Conservation (phyloP, 37 sponge, comb jelly and placozoan genomes). For the Spongilla lacustris region DNA sequence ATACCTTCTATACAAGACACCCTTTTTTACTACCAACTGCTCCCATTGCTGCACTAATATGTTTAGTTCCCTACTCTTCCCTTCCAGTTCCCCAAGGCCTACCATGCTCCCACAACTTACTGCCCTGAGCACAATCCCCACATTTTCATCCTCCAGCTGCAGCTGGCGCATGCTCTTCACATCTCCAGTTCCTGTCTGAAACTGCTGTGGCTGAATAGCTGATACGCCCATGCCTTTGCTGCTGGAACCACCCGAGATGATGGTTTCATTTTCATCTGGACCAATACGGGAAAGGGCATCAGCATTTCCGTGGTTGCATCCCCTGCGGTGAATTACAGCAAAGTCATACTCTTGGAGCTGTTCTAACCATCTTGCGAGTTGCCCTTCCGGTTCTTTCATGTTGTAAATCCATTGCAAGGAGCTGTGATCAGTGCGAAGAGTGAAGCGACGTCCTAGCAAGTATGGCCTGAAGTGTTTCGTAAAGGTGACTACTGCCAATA, state of each 20-base stretch:
- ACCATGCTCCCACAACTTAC: neutral
- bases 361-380: constrained; percentile 39
- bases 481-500: constrained; percentile 31
- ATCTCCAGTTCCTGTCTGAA: neutral
- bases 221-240: neutral
- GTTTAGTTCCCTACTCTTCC: neutral
- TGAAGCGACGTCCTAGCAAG: constrained; percentile 6
- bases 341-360: constrained; percentile 29
- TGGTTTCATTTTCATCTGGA: neutral
- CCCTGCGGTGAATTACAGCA: constrained; percentile 28
- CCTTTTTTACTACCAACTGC: constrained; percentile 21
- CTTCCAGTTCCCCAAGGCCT: neutral
- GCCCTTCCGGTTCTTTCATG: constrained; percentile 33
- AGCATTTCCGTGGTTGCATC: constrained; percentile 34
- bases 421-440: constrained; percentile 26
- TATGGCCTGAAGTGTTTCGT: constrained; percentile 19
- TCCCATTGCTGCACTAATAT: constrained; percentile 8
- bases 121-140: neutral
- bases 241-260: neutral
- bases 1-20: constrained; percentile 17
- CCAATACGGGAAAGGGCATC: constrained; percentile 36
- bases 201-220: neutral
- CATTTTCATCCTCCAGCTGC: constrained; percentile 1
- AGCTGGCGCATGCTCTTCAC: neutral
- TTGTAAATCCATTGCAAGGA: constrained; percentile 29